Evolutionary conservation across 1,140 invertebrate genomes (phyloP).

Genomic region (Drosophila orosa): DNA sequence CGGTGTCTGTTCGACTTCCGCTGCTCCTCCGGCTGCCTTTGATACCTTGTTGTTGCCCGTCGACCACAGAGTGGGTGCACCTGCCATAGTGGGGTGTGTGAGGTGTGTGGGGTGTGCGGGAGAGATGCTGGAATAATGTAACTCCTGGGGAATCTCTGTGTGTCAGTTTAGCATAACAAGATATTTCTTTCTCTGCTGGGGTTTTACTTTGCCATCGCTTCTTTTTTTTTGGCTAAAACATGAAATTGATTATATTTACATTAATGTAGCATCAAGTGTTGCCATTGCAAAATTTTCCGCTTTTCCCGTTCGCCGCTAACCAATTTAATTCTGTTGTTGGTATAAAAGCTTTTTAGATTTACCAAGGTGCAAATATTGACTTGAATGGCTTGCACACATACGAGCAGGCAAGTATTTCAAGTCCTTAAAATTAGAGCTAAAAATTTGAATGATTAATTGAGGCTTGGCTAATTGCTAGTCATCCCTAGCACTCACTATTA

Average conservation of each 20-base stretch:
- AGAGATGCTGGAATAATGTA: constrained; percentile 66
- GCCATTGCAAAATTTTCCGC: constrained; percentile 66
- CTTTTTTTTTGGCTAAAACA: constrained; percentile 79
- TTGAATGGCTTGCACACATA: constrained; percentile 54
- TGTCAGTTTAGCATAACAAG: constrained; percentile 83
- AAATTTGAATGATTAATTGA: neutral
- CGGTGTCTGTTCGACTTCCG: constrained; percentile 73
- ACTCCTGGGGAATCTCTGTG: constrained; percentile 81
- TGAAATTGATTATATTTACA: constrained; percentile 83
- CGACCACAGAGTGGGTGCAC: constrained; percentile 36
- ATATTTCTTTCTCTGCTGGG: constrained; percentile 70
- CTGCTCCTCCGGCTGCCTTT: constrained; percentile 30
- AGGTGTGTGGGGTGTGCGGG: neutral
- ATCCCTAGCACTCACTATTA: neutral
- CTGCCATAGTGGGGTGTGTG: neutral
- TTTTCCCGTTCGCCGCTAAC: constrained; percentile 17
- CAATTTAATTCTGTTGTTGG: constrained; percentile 45
- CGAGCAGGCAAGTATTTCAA: neutral
- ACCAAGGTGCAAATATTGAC: constrained; percentile 74
- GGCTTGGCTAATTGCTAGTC: neutral
- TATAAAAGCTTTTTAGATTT: constrained; percentile 69
- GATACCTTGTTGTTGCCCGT: constrained; percentile 72
- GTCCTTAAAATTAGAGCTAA: constrained; percentile 23
- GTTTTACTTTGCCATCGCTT: constrained; percentile 46
- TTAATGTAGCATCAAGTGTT: constrained; percentile 80